Evolutionary conservation across 1,140 invertebrate genomes (phyloP).

Genomic region (Bombus huntii): DNA sequence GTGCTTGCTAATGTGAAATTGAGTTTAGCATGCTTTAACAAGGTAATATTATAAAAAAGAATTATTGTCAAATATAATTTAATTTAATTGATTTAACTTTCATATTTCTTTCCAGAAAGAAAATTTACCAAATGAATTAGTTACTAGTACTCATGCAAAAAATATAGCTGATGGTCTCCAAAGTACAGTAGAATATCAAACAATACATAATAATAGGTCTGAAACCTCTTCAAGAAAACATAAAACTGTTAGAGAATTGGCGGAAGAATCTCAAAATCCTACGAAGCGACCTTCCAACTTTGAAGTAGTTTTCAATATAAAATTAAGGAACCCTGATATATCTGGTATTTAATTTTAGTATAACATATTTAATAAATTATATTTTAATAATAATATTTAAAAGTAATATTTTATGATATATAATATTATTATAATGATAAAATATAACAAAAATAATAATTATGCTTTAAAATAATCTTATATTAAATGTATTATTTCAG

Average conservation of each 20-base stretch:
- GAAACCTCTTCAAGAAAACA: conserved; percentile 63
- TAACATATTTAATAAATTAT: conserved; percentile 1
- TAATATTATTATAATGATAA: too few species aligned
- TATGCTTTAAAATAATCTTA: not conserved
- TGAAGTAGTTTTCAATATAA: conserved; percentile 72
- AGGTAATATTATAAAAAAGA: conserved; percentile 58
- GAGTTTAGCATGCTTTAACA: conserved; percentile 72
- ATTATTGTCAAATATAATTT: not conserved
- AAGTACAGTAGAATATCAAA: conserved; percentile 76
- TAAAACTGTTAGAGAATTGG: conserved; percentile 71
- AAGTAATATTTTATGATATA: not conserved
- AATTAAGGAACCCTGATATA: conserved; percentile 62
- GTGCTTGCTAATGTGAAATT: conserved; percentile 90
- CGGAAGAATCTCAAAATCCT: conserved; percentile 60
- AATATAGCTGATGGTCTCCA: conserved; percentile 86
- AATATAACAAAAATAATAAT: not conserved
- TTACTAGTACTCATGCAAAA: conserved; percentile 84
- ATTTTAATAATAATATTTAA: not conserved
- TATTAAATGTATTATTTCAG: conserved; percentile 1
- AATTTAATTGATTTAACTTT: conserved; percentile 13
- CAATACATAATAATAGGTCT: conserved; percentile 62
- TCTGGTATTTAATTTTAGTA: conserved; percentile 61
- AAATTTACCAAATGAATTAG: conserved; percentile 79
- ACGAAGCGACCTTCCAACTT: conserved; percentile 66
- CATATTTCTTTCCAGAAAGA: conserved; percentile 49